A percentile compares a stretch with the other conserved stretches of the same genome.
phyloP scores from a whole-genome alignment of 2,888 invertebrate species.

The Lutraria lutraria region DNA sequence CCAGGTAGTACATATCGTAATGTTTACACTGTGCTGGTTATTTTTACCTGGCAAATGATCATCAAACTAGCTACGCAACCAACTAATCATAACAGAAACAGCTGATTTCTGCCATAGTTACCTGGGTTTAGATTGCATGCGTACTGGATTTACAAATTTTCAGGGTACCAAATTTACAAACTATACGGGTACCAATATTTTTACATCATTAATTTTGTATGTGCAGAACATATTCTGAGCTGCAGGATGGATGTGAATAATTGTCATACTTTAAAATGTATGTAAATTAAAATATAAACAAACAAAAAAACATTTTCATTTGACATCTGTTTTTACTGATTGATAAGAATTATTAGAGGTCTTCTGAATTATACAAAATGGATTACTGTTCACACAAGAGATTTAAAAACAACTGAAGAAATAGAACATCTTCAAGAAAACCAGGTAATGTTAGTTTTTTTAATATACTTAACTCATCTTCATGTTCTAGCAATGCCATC shows the following conservation, averaged over 20 bases:
- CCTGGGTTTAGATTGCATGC: conserved; percentile 17
- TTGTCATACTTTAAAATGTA: neutral
- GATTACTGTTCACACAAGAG: neutral
- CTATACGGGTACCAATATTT: too few species aligned
- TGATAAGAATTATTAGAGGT: conserved; percentile 10
- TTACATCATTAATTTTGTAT: too few species aligned
- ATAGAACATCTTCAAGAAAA: neutral
- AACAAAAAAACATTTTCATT: neutral
- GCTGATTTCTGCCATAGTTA: conserved; percentile 47
- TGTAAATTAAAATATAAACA: neutral
- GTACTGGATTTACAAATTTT: conserved; percentile 34
- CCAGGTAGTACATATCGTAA: conserved; percentile 39
- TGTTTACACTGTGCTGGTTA: conserved; percentile 52
- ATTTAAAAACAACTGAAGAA: neutral
- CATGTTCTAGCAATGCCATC: too few species aligned
- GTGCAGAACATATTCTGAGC: neutral
- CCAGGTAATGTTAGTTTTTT: too few species aligned
- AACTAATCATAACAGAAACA: conserved; percentile 66
- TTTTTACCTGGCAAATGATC: conserved; percentile 54
- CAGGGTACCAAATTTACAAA: neutral
- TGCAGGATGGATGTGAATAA: neutral
- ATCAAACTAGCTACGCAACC: conserved; percentile 51
- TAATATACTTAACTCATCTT: too few species aligned
- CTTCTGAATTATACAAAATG: neutral
- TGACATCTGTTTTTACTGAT: neutral